Conservation (phyloP, 23 tunicate species). For the Trididemnum nubilum region DNA sequence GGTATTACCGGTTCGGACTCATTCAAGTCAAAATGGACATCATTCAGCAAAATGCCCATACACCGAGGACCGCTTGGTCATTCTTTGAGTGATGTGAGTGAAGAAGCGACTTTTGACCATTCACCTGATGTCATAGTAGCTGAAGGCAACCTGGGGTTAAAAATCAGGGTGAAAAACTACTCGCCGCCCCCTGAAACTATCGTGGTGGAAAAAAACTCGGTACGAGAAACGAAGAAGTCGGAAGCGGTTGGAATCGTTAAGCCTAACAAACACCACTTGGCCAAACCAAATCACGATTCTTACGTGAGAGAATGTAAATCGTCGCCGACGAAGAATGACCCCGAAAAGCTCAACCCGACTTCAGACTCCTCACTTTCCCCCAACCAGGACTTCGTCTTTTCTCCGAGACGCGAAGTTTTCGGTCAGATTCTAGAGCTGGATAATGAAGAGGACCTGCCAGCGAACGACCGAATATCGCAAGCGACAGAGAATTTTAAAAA, state of each 20-base stretch:
- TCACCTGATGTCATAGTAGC: constrained; percentile 1
- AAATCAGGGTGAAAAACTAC: constrained; percentile 2
- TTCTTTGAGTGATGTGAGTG: not conserved
- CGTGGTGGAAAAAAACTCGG: not conserved
- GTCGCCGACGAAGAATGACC: constrained; percentile 40
- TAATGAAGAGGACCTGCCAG: not conserved
- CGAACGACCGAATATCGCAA: not conserved
- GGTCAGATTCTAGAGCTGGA: not conserved
- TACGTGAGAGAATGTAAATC: constrained; percentile 49
- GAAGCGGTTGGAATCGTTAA: not conserved
- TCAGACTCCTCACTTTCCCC: constrained; percentile 5
- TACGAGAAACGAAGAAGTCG: not conserved
- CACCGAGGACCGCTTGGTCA: not conserved
- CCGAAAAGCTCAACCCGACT: not conserved
- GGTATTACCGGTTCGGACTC: not conserved
- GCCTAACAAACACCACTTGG: not conserved
- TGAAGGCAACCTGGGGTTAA: constrained; percentile 12
- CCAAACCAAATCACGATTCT: constrained; percentile 13
- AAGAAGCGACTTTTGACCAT: not conserved
- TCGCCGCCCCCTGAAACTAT: constrained; percentile 9
- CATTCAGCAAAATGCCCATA: not conserved
- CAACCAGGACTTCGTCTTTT: not conserved
- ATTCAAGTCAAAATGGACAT: not conserved
- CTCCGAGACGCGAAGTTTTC: constrained; percentile 21
- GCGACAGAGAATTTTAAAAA: constrained; percentile 5